Evolutionary conservation across 2,797 vertebrate species (phyloP).

Genomic region (Falco columbarius): DNA sequence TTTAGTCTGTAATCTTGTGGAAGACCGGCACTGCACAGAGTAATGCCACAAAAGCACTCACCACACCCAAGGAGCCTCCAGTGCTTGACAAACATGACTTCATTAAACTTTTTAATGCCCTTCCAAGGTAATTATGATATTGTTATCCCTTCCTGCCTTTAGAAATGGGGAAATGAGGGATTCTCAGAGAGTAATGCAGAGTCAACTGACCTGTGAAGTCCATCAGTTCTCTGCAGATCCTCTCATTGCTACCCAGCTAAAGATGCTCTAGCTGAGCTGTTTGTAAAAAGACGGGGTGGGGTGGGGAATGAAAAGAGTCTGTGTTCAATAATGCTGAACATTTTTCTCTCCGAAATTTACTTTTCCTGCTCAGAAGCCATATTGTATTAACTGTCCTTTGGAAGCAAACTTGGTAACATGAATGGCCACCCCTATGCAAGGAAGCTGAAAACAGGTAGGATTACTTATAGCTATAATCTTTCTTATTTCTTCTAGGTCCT

Average conservation of each 20-base stretch:
- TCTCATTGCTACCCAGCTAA: neutral
- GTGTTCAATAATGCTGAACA: neutral
- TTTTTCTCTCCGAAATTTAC: neutral
- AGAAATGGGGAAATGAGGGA: neutral
- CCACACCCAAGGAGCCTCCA: neutral
- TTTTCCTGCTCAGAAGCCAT: neutral
- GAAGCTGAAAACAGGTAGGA: neutral
- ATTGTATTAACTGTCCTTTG: neutral
- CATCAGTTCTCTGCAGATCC: neutral
- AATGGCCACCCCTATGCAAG: accelerated
- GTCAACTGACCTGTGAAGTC: neutral
- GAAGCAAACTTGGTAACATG: neutral
- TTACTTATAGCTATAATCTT: neutral
- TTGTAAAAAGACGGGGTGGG: neutral
- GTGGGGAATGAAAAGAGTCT: too few relatives aligned
- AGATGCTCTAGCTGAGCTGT: neutral
- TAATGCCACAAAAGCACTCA: neutral
- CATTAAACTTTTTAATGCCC: neutral
- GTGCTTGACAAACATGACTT: neutral
- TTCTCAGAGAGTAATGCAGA: neutral
- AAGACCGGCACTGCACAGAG: neutral
- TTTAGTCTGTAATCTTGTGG: neutral
- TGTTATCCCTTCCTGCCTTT: neutral
- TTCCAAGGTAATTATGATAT: neutral
- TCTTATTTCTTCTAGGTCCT: neutral